phyloP scores from a whole-genome alignment of 1,140 invertebrate species.

The Phenacoccus solenopsis region DNA sequence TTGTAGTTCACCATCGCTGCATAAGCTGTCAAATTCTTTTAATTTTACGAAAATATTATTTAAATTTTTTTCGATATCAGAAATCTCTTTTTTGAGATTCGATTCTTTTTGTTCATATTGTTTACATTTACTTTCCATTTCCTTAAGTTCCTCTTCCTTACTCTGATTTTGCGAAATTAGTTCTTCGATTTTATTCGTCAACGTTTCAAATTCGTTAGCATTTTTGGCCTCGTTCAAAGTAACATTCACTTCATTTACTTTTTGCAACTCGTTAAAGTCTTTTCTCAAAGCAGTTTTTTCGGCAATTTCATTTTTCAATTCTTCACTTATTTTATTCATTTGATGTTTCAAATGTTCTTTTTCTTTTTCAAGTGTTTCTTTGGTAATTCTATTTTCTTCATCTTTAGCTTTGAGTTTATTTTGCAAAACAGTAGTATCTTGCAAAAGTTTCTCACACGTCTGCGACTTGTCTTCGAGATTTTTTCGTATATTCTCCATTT shows the following conservation, averaged over 20 bases:
- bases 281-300: neutral
- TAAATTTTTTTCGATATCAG: slow-evolving; percentile 21
- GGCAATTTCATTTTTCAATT: slow-evolving; percentile 19
- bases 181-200: neutral
- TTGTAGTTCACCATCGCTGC: neutral
- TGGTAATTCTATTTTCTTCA: neutral
- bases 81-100: slow-evolving; percentile 19
- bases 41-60: slow-evolving; percentile 14
- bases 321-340: slow-evolving; percentile 23
- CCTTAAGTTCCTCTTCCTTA: neutral
- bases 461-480: slow-evolving; percentile 31
- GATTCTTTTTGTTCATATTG: neutral
- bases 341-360: slow-evolving; percentile 25
- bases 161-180: neutral
- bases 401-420: neutral
- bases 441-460: slow-evolving; percentile 16
- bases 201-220: neutral
- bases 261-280: neutral
- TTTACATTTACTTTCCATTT: neutral
- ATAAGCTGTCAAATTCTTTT: neutral
- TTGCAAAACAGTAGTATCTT: neutral
- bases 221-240: neutral
- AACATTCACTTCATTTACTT: neutral
- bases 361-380: slow-evolving; percentile 27
- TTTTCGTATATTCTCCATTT: slow-evolving; percentile 25